phyloP scores from a whole-genome alignment of 2,888 invertebrate genomes.

The Pyrgus malvae region DNA sequence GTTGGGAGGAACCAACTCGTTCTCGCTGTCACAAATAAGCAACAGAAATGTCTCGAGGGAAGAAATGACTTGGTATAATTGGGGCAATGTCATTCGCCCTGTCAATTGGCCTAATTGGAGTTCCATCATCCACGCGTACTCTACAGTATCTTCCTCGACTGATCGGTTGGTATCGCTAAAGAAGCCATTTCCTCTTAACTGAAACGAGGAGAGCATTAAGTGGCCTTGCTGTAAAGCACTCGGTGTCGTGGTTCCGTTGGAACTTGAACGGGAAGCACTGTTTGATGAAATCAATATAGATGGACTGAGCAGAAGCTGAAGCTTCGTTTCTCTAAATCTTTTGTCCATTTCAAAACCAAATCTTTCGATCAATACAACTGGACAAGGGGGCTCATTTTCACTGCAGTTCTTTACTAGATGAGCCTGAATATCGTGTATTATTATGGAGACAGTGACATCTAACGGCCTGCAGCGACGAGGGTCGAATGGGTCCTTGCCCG shows the following conservation, averaged over 20 bases:
- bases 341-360: constrained; percentile 99
- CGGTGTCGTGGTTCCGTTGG: constrained; percentile 49
- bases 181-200: constrained; percentile 97
- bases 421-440: constrained; percentile 97
- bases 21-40: constrained; percentile 93
- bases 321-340: constrained; percentile 92
- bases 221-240: constrained; percentile 89
- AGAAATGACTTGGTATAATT: constrained; percentile 92
- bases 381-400: constrained; percentile 95
- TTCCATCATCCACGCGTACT: constrained; percentile 98
- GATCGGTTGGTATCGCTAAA: constrained; percentile 96
- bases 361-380: constrained; percentile 92
- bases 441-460: constrained; percentile 95
- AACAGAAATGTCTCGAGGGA: constrained; percentile 94
- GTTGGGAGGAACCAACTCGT: constrained; percentile 92
- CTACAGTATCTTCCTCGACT: constrained; percentile 96
- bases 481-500: constrained; percentile 87
- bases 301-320: constrained; percentile 95
- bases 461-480: constrained; percentile 93
- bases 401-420: constrained; percentile 96
- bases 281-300: constrained; percentile 91
- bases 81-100: constrained; percentile 94
- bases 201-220: constrained; percentile 91
- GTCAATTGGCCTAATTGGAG: constrained; percentile 96
- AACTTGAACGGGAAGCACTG: constrained; percentile 84